A percentile compares a stretch with the other conserved stretches of the same genome.
phyloP scores from a whole-genome alignment of 2,113 vertebrate species.

The Puntigrus tetrazona region DNA sequence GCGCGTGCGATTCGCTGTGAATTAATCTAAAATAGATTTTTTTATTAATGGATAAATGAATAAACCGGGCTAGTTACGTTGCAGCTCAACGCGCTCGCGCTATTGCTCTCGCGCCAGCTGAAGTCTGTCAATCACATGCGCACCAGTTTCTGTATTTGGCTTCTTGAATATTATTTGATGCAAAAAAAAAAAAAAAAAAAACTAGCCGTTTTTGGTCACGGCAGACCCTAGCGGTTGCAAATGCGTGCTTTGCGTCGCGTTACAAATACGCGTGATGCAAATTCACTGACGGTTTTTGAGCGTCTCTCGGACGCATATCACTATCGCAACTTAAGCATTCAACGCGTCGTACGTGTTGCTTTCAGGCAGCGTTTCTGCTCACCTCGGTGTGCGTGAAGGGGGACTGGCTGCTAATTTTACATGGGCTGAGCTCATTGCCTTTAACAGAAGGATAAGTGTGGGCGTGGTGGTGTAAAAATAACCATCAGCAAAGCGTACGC shows the following conservation, averaged over 20 bases:
- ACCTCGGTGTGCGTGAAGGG: conserved; percentile 23
- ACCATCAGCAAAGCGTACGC: conserved; percentile 28
- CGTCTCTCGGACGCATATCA: neutral
- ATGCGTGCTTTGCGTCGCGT: neutral
- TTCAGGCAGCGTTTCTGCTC: neutral
- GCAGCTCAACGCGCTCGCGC: neutral
- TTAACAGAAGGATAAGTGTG: conserved; percentile 40
- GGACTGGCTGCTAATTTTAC: conserved; percentile 26
- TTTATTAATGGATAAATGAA: neutral
- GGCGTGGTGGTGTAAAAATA: conserved; percentile 45
- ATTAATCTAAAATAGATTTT: neutral
- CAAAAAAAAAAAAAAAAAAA: too few species aligned
- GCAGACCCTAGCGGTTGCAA: neutral
- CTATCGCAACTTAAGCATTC: neutral
- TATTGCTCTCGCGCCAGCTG: neutral
- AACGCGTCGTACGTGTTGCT: neutral
- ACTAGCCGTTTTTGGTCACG: neutral
- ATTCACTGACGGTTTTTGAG: neutral
- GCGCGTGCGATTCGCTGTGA: neutral
- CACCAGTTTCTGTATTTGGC: neutral
- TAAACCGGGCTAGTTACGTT: neutral
- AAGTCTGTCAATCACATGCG: neutral
- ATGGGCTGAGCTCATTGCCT: conserved; percentile 37
- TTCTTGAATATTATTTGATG: neutral
- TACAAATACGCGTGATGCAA: neutral